Conservation (phyloP, 2,797 vertebrate genomes). For the Sebastes miniatus region DNA sequence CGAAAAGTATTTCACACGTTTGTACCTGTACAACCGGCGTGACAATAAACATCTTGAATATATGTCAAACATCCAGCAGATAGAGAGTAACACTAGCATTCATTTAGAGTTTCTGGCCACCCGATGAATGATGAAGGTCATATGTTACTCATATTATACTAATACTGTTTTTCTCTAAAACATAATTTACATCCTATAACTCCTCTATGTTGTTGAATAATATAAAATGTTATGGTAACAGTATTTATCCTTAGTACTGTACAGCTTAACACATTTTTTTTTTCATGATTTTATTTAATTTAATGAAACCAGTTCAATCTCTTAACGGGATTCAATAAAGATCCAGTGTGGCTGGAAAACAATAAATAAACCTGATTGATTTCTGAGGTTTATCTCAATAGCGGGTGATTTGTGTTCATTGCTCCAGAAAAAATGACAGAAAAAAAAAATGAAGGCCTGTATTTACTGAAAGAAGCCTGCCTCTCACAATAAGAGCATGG, state of each 20-base stretch:
- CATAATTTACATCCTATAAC: background rate
- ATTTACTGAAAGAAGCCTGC: background rate
- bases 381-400: background rate
- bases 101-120: background rate
- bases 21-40: too few relatives aligned
- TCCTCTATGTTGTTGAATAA: background rate
- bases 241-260: background rate
- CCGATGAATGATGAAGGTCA: background rate
- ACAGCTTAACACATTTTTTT: background rate
- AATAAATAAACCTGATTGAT: background rate
- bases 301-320: background rate
- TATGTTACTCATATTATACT: background rate
- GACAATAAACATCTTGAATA: too few relatives aligned
- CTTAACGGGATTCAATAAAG: background rate
- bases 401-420: background rate
- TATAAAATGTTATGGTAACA: background rate
- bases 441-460: background rate
- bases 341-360: background rate
- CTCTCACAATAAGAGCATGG: conserved; percentile 6
- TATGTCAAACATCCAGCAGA: background rate
- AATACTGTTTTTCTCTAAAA: background rate
- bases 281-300: background rate
- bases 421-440: background rate
- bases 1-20: too few relatives aligned
- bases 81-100: background rate